Base-by-base conservation (phyloP, 2,113 vertebrate genomes). In the Prunella fulvescens region DNA sequence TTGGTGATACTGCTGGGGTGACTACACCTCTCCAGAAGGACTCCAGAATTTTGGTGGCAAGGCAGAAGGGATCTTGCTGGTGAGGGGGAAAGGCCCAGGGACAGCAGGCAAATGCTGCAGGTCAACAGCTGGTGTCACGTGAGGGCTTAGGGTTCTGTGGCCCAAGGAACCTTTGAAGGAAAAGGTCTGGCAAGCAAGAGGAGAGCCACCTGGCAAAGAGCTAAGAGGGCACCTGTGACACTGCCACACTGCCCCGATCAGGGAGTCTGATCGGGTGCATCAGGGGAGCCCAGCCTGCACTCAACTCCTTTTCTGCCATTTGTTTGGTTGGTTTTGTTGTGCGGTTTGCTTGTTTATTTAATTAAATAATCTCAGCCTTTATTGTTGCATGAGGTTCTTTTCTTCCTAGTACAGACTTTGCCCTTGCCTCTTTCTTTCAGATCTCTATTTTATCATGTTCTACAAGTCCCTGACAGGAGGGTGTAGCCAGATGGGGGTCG, bases 11-110 rank as follows among this genome's bases (percentile, higher is more conserved):
- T 29, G 56, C 44, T 18, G 5, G 17, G 10, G 19, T 66, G 45
- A 48, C 37, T 1, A 14, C 0, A 0, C 3, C 2, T 6, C 9
- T 11, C 67, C 71, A 65, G 37, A 53, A 39, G 7, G 8, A 37
- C 13, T 61, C 16, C 50, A 61, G 50, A 58, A 44, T 42, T 47
- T 25, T 22, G 14, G 5, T 24, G 44, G 47, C 2, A 4, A 51
- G 24, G 35, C 9, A n/a, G 25, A 19, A 45, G 42, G n/a, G 47
- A 28, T 77, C 8, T 50, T 69, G 19, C 37, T 57, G n/a, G 20
- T 18, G 24, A 40, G 19, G 11, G 28, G 39, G 2, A 61, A 50
- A 31, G 37, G 7, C n/a, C 22, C 6, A 7, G 29, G 48, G 47
- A 26, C 11, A 33, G 37, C 0, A 2, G 19, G 23, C 10, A n/a